These are phyloP conservation scores for Porites divaricata DNA, from an alignment of 92 coral and sea anemone species.

Conservation along the genomic window DNA sequence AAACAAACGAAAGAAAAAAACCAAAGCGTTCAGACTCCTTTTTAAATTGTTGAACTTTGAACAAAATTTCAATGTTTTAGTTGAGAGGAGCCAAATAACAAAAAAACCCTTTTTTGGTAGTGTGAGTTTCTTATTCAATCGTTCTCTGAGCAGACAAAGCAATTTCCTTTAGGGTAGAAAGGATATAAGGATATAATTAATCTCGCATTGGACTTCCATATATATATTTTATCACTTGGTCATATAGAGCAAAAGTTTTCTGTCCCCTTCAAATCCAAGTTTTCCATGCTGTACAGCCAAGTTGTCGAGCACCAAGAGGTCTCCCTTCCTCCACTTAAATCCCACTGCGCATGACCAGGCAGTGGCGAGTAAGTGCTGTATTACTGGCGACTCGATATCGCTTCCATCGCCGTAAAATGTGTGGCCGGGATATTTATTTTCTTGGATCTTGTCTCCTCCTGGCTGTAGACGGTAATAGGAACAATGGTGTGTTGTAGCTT, in stretches of 20 bases:
- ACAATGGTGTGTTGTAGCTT: conserved; percentile 8
- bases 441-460: conserved; percentile 34
- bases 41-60: too few relatives aligned
- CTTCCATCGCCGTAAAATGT: conserved; percentile 60
- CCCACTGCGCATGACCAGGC: conserved; percentile 65
- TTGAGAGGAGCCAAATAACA: too few relatives aligned
- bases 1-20: too few relatives aligned
- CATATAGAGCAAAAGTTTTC: neutral
- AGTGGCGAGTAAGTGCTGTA: conserved; percentile 54
- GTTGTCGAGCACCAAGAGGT: conserved; percentile 54
- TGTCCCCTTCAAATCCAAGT: neutral
- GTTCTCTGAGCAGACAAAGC: too few relatives aligned
- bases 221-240: too few relatives aligned
- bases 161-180: too few relatives aligned
- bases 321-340: conserved; percentile 51
- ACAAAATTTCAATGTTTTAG: too few relatives aligned
- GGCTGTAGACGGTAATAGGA: conserved; percentile 40
- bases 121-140: too few relatives aligned
- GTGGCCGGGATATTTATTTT: conserved; percentile 48
- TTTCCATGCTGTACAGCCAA: neutral
- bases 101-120: too few relatives aligned
- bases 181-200: too few relatives aligned
- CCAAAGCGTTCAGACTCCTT: too few relatives aligned
- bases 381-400: conserved; percentile 40
- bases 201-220: too few relatives aligned